Evolutionary conservation across 2,888 invertebrate genomes (phyloP), one percentile per base, ranked within the genome.

Genomic region (Drosophila aldrichi): DNA sequence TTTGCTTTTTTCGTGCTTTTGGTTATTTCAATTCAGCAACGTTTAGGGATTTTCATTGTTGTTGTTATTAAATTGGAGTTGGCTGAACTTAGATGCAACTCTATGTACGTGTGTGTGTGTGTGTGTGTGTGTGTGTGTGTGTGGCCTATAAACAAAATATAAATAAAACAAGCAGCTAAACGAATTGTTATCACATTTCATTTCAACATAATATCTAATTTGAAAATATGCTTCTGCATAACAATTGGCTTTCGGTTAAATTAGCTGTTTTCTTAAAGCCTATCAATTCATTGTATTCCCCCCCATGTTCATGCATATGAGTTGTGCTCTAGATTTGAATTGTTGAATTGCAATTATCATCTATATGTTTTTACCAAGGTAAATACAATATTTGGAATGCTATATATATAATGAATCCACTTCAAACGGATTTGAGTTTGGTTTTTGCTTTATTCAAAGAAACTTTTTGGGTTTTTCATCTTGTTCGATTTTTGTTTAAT

Each of bases 11-110:
- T 32, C 6, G 36, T 77, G 49, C 56, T 57, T 57, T 74, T 72
- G 74, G 73, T 73, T 83, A 81, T 83, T 79, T 71, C 76, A 49
- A 65, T 78, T 82, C 48, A 34, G 54, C 71, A 56, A 25, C 79
- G 73, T 81, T 83, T 82, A 76, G 83, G 68, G 62, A 48, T 68
- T 74, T 56, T 67, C 44, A 36, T 49, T 65, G 54, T 57, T 62
- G 40, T 55, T 57, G 38, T 58, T 64, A 25, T 32, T 59, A 56
- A 29, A 55, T 55, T 66, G 9, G 49, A 57, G 74, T 77, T 64
- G 40, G 54, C 56, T 40, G 40, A 74, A 70, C 62, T 75, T 74
- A 52, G 20, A n/a, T 22, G 52, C 68, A 60, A 68, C 29, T 70
- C 52, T 32, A 6, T 7, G 25, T 12, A 12, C 2, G 16, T 25